Conservation (phyloP, 2,888 invertebrate species). For the Drosophila macrospina region DNA sequence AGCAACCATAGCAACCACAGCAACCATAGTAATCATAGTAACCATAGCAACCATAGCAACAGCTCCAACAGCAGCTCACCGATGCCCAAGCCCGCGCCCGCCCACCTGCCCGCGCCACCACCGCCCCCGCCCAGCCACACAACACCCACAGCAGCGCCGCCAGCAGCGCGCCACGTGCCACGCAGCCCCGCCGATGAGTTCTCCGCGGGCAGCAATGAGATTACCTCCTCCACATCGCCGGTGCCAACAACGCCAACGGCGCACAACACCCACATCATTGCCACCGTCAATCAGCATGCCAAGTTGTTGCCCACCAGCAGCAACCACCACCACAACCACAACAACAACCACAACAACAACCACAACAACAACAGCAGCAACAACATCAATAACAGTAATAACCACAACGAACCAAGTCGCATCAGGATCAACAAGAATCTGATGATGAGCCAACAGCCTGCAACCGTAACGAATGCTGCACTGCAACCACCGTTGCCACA, state of each 20-base stretch:
- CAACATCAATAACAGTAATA: slow-evolving; percentile 31
- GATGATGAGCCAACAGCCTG: slow-evolving; percentile 72
- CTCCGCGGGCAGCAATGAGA: slow-evolving; percentile 88
- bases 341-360: slow-evolving; percentile 57
- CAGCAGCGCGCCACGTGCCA: slow-evolving; percentile 46
- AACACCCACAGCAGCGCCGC: slow-evolving; percentile 52
- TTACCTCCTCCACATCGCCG: slow-evolving; percentile 89
- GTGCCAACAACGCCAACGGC: slow-evolving; percentile 78
- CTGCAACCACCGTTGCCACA: slow-evolving; percentile 41
- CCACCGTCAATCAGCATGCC: slow-evolving; percentile 84
- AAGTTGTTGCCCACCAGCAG: slow-evolving; percentile 80
- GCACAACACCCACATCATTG: slow-evolving; percentile 69
- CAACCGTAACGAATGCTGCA: slow-evolving; percentile 39
- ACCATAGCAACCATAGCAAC: slow-evolving; percentile 36
- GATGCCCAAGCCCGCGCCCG: slow-evolving; percentile 45
- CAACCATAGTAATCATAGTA: slow-evolving; percentile 39
- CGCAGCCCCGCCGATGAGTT: slow-evolving; percentile 86
- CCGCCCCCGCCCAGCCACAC: slow-evolving; percentile 47
- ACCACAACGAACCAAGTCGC: slow-evolving; percentile 82
- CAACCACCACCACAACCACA: slow-evolving; percentile 40
- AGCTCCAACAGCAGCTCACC: slow-evolving; percentile 59
- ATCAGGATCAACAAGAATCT: slow-evolving; percentile 85
- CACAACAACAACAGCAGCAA: too few relatives aligned
- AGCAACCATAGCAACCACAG: slow-evolving; percentile 20
- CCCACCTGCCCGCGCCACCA: slow-evolving; percentile 34